A percentile compares a stretch with the other conserved stretches of the same genome.
phyloP scores from a whole-genome alignment of 2,113 vertebrate genomes.

The Ctenomys sociabilis region DNA sequence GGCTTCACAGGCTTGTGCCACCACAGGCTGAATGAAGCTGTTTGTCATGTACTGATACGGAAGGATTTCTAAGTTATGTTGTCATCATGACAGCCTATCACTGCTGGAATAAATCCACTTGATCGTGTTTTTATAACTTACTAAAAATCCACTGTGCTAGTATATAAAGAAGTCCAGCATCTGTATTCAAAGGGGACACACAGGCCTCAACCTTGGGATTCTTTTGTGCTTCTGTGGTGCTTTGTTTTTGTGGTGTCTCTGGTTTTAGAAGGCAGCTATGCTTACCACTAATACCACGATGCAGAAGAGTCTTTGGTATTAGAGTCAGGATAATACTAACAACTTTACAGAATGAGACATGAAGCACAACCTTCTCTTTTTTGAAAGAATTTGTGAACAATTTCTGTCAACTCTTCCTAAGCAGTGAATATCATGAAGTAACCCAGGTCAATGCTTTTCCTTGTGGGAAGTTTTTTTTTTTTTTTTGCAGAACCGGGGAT shows the following conservation, averaged over 20 bases:
- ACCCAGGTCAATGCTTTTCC: not conserved
- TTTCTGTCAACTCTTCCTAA: not conserved
- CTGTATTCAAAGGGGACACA: not conserved
- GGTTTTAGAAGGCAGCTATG: not conserved
- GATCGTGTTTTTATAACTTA: not conserved
- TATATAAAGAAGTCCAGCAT: not conserved
- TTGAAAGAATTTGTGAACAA: not conserved
- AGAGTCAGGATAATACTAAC: not conserved
- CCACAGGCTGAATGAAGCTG: not conserved
- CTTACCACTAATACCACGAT: not conserved
- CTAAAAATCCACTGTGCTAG: not conserved
- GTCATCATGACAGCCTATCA: not conserved
- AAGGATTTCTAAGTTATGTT: not conserved
- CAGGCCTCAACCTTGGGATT: not conserved
- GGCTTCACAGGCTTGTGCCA: not conserved
- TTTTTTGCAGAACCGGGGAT: too few species aligned
- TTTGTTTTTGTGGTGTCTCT: not conserved
- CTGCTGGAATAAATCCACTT: conserved; percentile 7
- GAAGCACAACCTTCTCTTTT: not conserved
- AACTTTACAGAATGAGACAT: not conserved
- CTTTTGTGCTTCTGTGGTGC: not conserved
- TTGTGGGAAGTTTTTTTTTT: not conserved
- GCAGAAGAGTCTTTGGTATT: not conserved
- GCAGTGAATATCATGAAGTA: not conserved
- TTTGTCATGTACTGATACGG: not conserved